Evolutionary conservation across 2,888 invertebrate species (phyloP).

Genomic region (Torymus texanus): DNA sequence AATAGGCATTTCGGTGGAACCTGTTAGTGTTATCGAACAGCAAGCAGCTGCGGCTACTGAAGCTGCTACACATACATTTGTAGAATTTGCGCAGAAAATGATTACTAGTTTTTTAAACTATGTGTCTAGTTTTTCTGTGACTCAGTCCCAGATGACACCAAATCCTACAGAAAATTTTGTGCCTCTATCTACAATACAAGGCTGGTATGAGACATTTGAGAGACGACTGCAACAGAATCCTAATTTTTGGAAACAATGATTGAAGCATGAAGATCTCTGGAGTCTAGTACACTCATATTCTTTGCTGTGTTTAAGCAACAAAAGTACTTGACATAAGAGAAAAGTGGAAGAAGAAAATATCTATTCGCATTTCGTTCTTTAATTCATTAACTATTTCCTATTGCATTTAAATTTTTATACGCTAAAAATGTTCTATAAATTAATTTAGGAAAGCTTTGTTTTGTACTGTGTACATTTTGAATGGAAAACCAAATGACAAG

Average conservation of each 20-base stretch:
- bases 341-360: constrained; percentile 23
- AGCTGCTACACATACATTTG: constrained; percentile 76
- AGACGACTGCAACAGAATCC: constrained; percentile 92
- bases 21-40: constrained; percentile 76
- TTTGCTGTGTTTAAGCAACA: constrained; percentile 40
- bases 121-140: constrained; percentile 91
- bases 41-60: constrained; percentile 75
- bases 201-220: constrained; percentile 96
- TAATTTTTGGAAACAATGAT: constrained; percentile 89
- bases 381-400: constrained; percentile 12
- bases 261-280: constrained; percentile 38
- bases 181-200: constrained; percentile 90
- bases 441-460: not conserved
- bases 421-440: constrained; percentile 9
- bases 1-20: constrained; percentile 94
- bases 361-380: constrained; percentile 28
- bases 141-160: constrained; percentile 86
- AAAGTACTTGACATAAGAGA: constrained; percentile 37
- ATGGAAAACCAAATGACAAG: no score
- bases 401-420: constrained; percentile 24
- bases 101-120: constrained; percentile 94
- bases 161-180: constrained; percentile 89
- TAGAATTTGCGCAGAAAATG: constrained; percentile 92
- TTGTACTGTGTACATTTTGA: not conserved
- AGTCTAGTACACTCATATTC: constrained; percentile 45